Evolutionary conservation across 2,113 vertebrate genomes (phyloP), one percentile per base, ranked within the genome.

Genomic region (Gracilinanus agilis): DNA sequence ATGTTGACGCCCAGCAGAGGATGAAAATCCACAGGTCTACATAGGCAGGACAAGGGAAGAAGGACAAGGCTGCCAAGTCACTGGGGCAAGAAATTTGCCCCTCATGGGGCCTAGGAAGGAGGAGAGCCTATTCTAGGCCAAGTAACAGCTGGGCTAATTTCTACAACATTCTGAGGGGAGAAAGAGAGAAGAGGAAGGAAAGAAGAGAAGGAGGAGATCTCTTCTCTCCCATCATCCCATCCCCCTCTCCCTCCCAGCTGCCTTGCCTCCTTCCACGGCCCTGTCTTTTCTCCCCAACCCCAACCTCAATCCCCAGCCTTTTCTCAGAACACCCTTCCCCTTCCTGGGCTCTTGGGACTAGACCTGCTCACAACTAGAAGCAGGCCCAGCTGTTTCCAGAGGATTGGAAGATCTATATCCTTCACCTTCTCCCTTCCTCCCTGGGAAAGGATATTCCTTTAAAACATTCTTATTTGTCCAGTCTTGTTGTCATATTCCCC

Each of bases 401-500:
- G 58, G 34, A 40, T 83, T 4, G 19, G 67, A 34, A 83, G 67
- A 83, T 83, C 67, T 23, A 40, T 83, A 40, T 83, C 67, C 67
- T n/a, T 83, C 67, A 83, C 67, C 67, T 83, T 34, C 34, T 83
- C 34, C n/a, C 67, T 40, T 40, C 7, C 67, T 83, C 34, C 67
- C 67, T 2, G 19, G n/a, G 67, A 83, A 34, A 21, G 40, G 16
- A 40, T 34, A 83, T 83, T 83, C 67, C 67, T 40, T 34, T 9
- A 83, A 21, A 21, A 83, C 4, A 1, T 40, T 75, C 61, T 75
- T 40, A 40, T 40, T 83, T 40, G 40, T 40, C 67, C n/a, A 21
- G n/a, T 23, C 67, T 23, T 4, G 1, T n/a, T 4, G 0, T n/a
- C 16, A 19, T n/a, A 5, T n/a, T n/a, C 3, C 34, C 34, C 34